Evolutionary conservation across 2,113 vertebrate genomes (phyloP), one percentile per base, ranked within the genome.

Genomic region (Rallus limicola): DNA sequence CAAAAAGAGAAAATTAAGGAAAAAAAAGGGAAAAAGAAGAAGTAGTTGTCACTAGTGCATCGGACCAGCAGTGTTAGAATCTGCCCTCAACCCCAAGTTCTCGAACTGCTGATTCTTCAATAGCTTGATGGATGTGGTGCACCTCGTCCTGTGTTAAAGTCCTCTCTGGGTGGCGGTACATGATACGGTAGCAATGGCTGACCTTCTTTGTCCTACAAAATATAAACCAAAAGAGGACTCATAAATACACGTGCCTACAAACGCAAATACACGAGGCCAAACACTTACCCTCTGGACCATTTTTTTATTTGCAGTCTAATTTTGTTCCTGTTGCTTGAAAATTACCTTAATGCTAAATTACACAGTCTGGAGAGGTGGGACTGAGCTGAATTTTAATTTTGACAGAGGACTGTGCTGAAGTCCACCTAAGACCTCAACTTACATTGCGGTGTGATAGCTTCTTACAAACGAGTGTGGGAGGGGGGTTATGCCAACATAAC

Each of bases 131-230:
- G 91, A 99, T 9, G 5, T 4, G 65, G 13, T 91, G 78, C 59
- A 99, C 99, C 96, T 99, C 99, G 2, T 94, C 96, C 94, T 99
- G 98, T 7, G 98, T 98, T 79, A 99, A 95, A 9, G 99, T 99
- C 69, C 98, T 98, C 97, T 99, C 99, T 81, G 98, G 99, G 98
- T 99, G 99, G 18, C 99, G 99, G 97, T 99, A 99, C 40, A 95
- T 48, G 90, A 99, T 98, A 2, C 98, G 98, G 96, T 99, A 99
- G 96, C 99, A 99, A 44, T 99, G 99, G 93, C 99, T 99, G 93
- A 97, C 95, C 98, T 98, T 98, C 76, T 97, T 97, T 1, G 98
- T 99, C 98, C 99, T 99, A 48, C 59, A 85, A 95, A 87, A 90
- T 4, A 82, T 10, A 95, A 95, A 96, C 40, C 80, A 87, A 55